Base-by-base conservation (phyloP, 1,140 invertebrate genomes). In the Varroa destructor region DNA sequence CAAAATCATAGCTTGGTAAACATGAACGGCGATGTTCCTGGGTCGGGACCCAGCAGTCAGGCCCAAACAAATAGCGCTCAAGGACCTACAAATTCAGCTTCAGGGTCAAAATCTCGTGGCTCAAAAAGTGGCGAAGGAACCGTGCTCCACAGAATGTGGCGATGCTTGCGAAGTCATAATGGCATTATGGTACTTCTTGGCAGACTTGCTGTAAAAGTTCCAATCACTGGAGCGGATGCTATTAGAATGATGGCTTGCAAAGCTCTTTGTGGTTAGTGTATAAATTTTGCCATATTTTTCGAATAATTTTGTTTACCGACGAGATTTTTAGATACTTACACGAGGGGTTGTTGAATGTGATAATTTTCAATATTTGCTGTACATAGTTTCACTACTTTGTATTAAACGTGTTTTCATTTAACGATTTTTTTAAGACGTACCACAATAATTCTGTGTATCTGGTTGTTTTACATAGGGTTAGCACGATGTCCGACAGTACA, bases 201-300 rank as follows among this genome's bases (percentile, higher is more conserved):
- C 74, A 81, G 96, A 55, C 87, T 98, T 85, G 87, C 88, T 79
- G 86, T 90, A 5, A 97, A 96, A 82, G 88, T 87, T 8, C 94
- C 95, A 0, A 91, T 97, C 40, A 97, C 92, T 0, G 94, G 97
- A 83, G 95, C 94, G 2, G 95, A 98, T 81, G 87, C 87, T 56
- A 89, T 98, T 75, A 83, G 94, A 55, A 89, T 90, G 2, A 81
- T 97, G 75, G 91, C 94, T 1, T 95, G 93, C 75, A 82, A 80
- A 76, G 36, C 42, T 25, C 56, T 67, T 25, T 36, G 25, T 67
- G 61, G 12, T 55, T 43, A 40, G 43, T 36, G 36, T 67, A 57
- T 6, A 10, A 37, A 37, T 8, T 6, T 37, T 12, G 57, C 25
- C 25, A 25, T 25, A 25, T 25, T 25, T 25, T 25, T 25, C 25